Evolutionary conservation across 2,797 vertebrate genomes (phyloP).

Genomic region (Pseudochromis fuscus): DNA sequence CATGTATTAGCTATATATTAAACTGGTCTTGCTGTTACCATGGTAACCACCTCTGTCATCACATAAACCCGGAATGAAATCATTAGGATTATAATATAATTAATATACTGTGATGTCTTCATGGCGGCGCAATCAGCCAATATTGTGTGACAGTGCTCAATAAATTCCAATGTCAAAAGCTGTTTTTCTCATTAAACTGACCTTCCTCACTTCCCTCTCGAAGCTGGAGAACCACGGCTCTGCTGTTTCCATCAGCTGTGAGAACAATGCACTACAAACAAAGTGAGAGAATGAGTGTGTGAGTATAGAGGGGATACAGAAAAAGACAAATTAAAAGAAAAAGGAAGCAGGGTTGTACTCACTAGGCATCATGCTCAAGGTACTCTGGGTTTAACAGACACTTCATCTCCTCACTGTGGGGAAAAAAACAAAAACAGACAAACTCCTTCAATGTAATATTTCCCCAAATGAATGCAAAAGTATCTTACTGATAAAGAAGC

Average conservation of each 20-base stretch:
- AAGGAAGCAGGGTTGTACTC: too few species aligned
- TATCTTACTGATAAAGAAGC: background rate
- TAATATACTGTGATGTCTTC: constrained; percentile 2
- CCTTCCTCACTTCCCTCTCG: constrained; percentile 95
- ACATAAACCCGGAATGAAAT: constrained; percentile 16
- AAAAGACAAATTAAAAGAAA: background rate
- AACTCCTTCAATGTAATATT: background rate
- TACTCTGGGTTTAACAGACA: constrained; percentile 91
- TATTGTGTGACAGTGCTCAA: constrained; percentile 3
- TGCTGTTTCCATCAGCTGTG: constrained; percentile 96
- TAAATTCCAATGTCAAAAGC: constrained; percentile 3
- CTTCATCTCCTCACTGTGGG: constrained; percentile 96
- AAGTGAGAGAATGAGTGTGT: background rate
- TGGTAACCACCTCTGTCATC: constrained; percentile 2
- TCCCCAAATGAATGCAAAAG: background rate
- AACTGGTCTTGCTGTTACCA: constrained; percentile 5
- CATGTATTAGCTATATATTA: constrained; percentile 8
- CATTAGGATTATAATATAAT: background rate
- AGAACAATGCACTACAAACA: constrained; percentile 92
- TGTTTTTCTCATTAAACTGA: constrained; percentile 69
- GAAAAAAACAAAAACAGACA: constrained; percentile 36
- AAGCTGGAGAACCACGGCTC: constrained; percentile 99
- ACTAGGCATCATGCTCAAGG: constrained; percentile 98
- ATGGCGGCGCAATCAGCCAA: background rate
- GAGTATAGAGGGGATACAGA: constrained; percentile 2